Conservation (phyloP, 2,888 invertebrate species). For the Cecidostiba fungosa region DNA sequence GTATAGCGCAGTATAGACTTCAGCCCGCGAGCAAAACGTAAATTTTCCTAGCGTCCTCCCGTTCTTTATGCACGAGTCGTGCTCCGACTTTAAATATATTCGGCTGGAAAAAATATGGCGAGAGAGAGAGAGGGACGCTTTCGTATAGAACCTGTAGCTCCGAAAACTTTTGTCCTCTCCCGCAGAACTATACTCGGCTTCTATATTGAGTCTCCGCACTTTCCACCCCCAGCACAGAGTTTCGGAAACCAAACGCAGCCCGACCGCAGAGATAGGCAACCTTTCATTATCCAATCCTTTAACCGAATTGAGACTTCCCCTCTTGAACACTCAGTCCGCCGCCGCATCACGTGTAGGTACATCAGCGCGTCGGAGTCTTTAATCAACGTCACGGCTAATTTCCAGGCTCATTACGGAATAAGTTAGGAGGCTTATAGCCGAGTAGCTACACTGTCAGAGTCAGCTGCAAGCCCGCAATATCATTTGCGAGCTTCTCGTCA, state of each 20-base stretch:
- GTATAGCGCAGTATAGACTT: neutral
- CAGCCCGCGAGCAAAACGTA: neutral
- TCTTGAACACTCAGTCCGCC: neutral
- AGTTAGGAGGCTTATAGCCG: constrained; percentile 16
- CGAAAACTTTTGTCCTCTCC: neutral
- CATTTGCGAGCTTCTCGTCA: constrained; percentile 37
- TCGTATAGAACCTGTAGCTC: neutral
- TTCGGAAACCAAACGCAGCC: too few species aligned
- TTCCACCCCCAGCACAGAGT: too few species aligned
- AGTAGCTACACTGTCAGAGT: neutral
- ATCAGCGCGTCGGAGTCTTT: constrained; percentile 27
- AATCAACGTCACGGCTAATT: constrained; percentile 46
- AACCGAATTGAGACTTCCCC: constrained; percentile 5
- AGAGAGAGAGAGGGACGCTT: neutral
- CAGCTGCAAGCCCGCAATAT: constrained; percentile 54
- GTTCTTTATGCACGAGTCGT: neutral
- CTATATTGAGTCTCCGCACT: too few species aligned
- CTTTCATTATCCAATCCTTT: constrained; percentile 18
- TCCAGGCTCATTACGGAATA: constrained; percentile 9
- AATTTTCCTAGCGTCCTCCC: neutral
- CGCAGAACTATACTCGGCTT: too few species aligned
- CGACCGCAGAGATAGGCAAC: neutral
- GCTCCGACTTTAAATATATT: neutral
- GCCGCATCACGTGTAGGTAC: constrained; percentile 13
- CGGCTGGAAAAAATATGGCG: neutral